Evolutionary conservation across 1,140 invertebrate genomes (phyloP).

Genomic region (Scaptomyza graminum): DNA sequence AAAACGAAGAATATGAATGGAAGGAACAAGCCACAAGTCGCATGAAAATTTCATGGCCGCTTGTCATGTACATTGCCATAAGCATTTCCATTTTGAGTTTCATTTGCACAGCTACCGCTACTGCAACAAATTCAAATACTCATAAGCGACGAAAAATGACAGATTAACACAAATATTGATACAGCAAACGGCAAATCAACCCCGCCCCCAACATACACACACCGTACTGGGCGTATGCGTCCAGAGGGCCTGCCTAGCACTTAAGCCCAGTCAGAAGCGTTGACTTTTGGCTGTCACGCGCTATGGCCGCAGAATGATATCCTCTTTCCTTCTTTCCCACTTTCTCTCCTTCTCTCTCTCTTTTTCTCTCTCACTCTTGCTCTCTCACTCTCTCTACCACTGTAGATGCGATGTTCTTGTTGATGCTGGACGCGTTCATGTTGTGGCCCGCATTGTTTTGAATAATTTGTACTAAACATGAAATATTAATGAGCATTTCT

Average conservation of each 20-base stretch:
- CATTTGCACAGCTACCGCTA: not conserved
- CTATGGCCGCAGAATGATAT: slow-evolving; percentile 41
- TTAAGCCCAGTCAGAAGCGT: slow-evolving; percentile 41
- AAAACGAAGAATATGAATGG: not conserved
- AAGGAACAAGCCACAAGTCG: slow-evolving; percentile 36
- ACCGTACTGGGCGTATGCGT: slow-evolving; percentile 1
- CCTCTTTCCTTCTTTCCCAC: not conserved
- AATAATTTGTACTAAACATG: slow-evolving; percentile 77
- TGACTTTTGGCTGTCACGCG: slow-evolving; percentile 54
- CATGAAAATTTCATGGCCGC: slow-evolving; percentile 74
- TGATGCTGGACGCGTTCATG: slow-evolving; percentile 64
- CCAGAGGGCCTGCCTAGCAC: slow-evolving; percentile 36
- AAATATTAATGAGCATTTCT: slow-evolving; percentile 76
- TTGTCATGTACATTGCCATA: slow-evolving; percentile 24
- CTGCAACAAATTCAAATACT: slow-evolving; percentile 72
- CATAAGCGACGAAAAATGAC: slow-evolving; percentile 80
- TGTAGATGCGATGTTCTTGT: slow-evolving; percentile 44
- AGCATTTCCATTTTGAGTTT: not conserved
- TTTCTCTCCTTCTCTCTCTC: no score
- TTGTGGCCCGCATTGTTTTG: slow-evolving; percentile 69
- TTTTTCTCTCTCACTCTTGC: no score
- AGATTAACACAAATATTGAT: slow-evolving; percentile 82
- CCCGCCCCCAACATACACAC: slow-evolving; percentile 11
- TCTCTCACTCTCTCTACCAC: not conserved
- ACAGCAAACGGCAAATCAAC: slow-evolving; percentile 50